A percentile compares a stretch with the other conserved stretches of the same genome.
These are phyloP conservation scores for Agrypnus murinus DNA, from an alignment of 2,888 invertebrate genomes.

Conservation along the genomic window DNA sequence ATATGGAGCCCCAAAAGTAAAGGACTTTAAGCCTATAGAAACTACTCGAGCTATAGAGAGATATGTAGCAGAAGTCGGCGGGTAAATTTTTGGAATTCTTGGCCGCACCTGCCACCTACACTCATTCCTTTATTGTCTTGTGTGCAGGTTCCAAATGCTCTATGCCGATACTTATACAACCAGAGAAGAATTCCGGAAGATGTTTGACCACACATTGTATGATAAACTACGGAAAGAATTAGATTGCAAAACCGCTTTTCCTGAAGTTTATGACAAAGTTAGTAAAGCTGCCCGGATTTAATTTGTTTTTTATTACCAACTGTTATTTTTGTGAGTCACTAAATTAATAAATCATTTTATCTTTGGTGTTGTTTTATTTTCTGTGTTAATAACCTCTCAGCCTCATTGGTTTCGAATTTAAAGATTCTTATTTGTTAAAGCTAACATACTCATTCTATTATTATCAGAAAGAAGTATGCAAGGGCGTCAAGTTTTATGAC, in stretches of 20 bases:
- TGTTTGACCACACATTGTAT: constrained; percentile 88
- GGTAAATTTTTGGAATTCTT: constrained; percentile 68
- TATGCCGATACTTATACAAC: constrained; percentile 87
- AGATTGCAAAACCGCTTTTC: constrained; percentile 82
- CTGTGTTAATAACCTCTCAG: no score
- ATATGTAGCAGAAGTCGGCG: constrained; percentile 80
- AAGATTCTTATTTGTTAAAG: no score
- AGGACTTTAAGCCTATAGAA: constrained; percentile 76
- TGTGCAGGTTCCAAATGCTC: constrained; percentile 84
- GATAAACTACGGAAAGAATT: constrained; percentile 77
- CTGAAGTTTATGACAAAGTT: constrained; percentile 84
- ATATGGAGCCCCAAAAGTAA: constrained; percentile 75
- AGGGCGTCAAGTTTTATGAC: no score
- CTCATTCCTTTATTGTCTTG: constrained; percentile 45
- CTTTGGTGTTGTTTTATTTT: no score
- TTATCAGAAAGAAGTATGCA: no score
- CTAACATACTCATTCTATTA: no score
- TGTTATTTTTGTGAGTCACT: no score
- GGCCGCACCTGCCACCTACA: constrained; percentile 46
- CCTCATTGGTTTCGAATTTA: no score
- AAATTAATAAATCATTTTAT: no score
- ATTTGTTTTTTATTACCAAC: no score
- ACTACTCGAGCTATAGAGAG: constrained; percentile 81
- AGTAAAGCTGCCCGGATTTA: constrained; percentile 73
- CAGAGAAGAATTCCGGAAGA: constrained; percentile 81